These are phyloP conservation scores for Drosophila cardini DNA, from an alignment of 1,140 invertebrate species.

Conservation along the genomic window DNA sequence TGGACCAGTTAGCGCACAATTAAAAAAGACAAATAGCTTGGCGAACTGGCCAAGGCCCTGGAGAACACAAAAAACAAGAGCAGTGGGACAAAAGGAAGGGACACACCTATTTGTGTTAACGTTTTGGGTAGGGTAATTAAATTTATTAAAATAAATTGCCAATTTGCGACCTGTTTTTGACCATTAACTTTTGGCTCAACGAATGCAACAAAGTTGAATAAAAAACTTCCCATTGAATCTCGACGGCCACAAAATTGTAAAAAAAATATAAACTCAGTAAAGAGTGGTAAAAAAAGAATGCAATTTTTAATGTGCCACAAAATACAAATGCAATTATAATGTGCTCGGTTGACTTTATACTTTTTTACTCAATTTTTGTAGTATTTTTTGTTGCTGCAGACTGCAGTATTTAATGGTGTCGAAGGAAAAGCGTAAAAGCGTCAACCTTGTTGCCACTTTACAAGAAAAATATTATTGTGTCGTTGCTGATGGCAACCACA, in stretches of 20 bases:
- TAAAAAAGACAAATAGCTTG: conserved; percentile 60
- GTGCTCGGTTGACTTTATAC: not conserved
- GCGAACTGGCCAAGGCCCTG: conserved; percentile 39
- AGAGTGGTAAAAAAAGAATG: conserved; percentile 19
- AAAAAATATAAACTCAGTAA: conserved; percentile 15
- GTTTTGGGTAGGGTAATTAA: conserved; percentile 63
- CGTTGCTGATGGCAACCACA: conserved; percentile 35
- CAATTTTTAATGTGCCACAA: conserved; percentile 41
- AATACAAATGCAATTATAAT: conserved; percentile 41
- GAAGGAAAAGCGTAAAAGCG: conserved; percentile 49
- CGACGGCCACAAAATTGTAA: conserved; percentile 10
- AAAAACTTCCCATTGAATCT: conserved; percentile 44
- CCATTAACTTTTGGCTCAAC: conserved; percentile 70
- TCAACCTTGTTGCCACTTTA: conserved; percentile 61
- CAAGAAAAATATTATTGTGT: conserved; percentile 52
- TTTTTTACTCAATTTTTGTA: not conserved
- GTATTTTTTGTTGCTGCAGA: conserved; percentile 30
- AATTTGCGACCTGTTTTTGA: conserved; percentile 51
- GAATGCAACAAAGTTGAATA: conserved; percentile 28
- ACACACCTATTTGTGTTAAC: conserved; percentile 41
- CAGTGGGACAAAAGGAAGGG: not conserved
- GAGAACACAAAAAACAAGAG: conserved; percentile 30
- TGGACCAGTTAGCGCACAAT: conserved; percentile 56
- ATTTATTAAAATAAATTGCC: conserved; percentile 80
- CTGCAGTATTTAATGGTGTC: conserved; percentile 59